Conservation (phyloP, 35 echinoderm and acorn worm species). For the Heliocidaris erythrogramma region DNA sequence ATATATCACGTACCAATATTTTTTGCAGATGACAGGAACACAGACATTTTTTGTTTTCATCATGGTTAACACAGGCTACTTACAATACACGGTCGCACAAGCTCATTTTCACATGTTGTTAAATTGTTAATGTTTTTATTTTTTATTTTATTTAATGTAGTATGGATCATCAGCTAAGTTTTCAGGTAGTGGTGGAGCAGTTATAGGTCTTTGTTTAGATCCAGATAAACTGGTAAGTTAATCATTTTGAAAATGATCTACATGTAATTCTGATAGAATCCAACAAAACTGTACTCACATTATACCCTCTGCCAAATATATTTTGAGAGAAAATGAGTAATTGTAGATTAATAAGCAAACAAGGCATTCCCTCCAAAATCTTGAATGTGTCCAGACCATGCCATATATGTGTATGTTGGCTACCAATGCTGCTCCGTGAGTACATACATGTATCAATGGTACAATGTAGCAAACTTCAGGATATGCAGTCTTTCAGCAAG, state of each 20-base stretch:
- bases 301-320: neutral
- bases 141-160: slow-evolving; percentile 26
- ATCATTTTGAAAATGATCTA: no score
- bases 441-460: no score
- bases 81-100: neutral
- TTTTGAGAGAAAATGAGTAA: no score
- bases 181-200: slow-evolving; percentile 82
- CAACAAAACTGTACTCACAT: no score
- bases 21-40: neutral
- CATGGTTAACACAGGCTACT: neutral
- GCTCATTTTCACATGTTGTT: neutral
- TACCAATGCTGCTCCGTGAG: no score
- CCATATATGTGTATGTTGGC: no score
- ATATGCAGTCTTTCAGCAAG: no score
- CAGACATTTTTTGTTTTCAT: neutral
- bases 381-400: no score
- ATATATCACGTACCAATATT: neutral
- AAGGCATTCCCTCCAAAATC: no score
- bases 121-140: neutral
- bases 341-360: no score
- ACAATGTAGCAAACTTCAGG: no score
- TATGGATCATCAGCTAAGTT: slow-evolving; percentile 86
- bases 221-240: slow-evolving; percentile 62
- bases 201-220: slow-evolving; percentile 75
- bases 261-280: no score